Conservation (phyloP, 1,140 invertebrate species). For the Aphaenogaster floridana region DNA sequence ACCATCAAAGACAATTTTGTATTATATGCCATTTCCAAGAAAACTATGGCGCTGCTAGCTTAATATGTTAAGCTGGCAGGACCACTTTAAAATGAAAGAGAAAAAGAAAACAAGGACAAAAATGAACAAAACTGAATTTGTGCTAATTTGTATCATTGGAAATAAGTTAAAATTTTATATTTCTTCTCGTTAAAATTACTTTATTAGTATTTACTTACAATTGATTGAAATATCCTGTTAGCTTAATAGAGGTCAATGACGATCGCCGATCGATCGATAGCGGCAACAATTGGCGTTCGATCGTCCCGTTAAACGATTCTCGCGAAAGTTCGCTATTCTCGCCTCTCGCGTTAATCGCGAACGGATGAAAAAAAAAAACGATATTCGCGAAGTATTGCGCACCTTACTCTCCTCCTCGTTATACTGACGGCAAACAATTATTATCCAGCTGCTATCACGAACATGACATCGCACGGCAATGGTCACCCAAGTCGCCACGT, state of each 20-base stretch:
- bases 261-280: neutral
- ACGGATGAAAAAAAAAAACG: neutral
- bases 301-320: neutral
- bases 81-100: too few relatives aligned
- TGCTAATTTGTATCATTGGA: too few relatives aligned
- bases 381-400: neutral
- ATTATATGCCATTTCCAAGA: too few relatives aligned
- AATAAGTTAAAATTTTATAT: too few relatives aligned
- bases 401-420: neutral
- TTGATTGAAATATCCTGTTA: too few relatives aligned
- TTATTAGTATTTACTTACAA: too few relatives aligned
- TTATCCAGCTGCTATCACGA: constrained; percentile 1
- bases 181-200: too few relatives aligned
- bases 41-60: too few relatives aligned
- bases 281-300: neutral
- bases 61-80: too few relatives aligned
- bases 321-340: neutral
- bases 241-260: neutral
- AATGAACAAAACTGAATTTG: too few relatives aligned
- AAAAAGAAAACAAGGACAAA: too few relatives aligned
- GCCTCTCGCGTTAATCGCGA: neutral
- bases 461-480: neutral
- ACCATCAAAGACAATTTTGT: too few relatives aligned
- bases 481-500: neutral
- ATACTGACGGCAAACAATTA: neutral